Percentiles rank a stretch among this genome's conserved stretches.
These are phyloP conservation scores for Ferrisia virgata DNA, from an alignment of 2,888 invertebrate species.

Conservation along the genomic window DNA sequence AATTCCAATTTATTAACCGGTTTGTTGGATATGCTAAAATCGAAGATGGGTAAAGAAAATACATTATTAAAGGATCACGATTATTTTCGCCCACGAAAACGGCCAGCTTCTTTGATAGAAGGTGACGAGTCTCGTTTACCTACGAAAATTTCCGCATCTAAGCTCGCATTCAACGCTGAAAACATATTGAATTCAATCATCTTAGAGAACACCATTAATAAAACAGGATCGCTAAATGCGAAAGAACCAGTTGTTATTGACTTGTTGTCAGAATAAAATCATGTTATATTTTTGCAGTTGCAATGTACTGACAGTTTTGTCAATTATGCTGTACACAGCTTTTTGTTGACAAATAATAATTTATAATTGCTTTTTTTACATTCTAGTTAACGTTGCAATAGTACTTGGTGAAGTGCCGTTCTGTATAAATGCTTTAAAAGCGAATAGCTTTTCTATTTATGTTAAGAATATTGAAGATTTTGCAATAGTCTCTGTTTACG, in stretches of 20 bases:
- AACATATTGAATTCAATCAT: background rate
- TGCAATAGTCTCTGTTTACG: background rate
- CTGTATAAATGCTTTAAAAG: background rate
- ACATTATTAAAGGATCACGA: constrained; percentile 39
- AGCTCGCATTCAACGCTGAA: background rate
- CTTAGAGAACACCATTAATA: constrained; percentile 30
- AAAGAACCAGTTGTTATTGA: constrained; percentile 38
- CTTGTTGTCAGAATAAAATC: constrained; percentile 36
- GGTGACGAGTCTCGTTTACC: background rate
- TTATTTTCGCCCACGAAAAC: constrained; percentile 38
- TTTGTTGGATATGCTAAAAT: constrained; percentile 34
- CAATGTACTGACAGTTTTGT: background rate
- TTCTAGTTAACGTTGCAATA: background rate
- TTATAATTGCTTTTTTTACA: background rate
- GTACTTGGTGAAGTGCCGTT: background rate
- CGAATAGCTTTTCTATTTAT: background rate
- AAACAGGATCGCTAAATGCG: background rate
- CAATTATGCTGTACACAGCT: background rate
- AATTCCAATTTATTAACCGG: constrained; percentile 30
- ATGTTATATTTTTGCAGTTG: background rate
- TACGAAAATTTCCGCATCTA: constrained; percentile 5
- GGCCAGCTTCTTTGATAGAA: background rate
- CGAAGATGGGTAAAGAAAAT: constrained; percentile 25
- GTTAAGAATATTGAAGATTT: background rate
- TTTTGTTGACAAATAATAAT: background rate